Evolutionary conservation across 2,888 invertebrate species (phyloP).

Genomic region (Pilophorus perplexus): DNA sequence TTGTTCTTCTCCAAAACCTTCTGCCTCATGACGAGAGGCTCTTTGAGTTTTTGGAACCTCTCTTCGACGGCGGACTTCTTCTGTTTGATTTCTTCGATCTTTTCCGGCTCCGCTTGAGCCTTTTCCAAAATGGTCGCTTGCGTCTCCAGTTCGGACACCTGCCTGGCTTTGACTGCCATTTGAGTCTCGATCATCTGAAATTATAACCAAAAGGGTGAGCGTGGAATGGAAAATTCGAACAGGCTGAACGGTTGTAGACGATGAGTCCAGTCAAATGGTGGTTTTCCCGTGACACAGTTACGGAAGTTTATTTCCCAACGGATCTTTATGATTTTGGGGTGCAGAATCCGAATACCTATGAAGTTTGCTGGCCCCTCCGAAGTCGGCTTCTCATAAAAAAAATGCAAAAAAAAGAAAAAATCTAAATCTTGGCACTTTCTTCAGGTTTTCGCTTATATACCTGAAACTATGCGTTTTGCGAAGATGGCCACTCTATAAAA

Average conservation of each 20-base stretch:
- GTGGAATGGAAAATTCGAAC: conserved; percentile 1
- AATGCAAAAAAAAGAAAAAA: no score
- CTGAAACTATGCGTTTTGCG: no score
- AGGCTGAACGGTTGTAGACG: background rate
- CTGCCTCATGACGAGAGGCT: conserved; percentile 86
- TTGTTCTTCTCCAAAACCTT: conserved; percentile 93
- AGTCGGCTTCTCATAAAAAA: no score
- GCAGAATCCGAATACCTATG: background rate
- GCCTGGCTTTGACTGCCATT: conserved; percentile 93
- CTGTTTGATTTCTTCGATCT: conserved; percentile 90
- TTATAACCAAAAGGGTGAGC: no score
- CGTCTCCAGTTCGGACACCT: conserved; percentile 90
- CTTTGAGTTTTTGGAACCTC: conserved; percentile 91
- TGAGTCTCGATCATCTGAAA: conserved; percentile 87
- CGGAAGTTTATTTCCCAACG: no score
- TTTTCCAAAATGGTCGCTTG: conserved; percentile 93
- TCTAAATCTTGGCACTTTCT: no score
- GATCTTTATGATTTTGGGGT: no score
- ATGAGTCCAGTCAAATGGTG: no score
- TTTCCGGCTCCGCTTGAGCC: conserved; percentile 90
- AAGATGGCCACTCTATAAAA: no score
- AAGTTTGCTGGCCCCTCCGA: no score
- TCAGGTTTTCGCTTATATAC: no score
- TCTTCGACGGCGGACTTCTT: conserved; percentile 94
- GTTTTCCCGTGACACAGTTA: no score